phyloP scores from a whole-genome alignment of 35 echinoderm and acorn worm genomes.

The Heliocidaris erythrogramma region DNA sequence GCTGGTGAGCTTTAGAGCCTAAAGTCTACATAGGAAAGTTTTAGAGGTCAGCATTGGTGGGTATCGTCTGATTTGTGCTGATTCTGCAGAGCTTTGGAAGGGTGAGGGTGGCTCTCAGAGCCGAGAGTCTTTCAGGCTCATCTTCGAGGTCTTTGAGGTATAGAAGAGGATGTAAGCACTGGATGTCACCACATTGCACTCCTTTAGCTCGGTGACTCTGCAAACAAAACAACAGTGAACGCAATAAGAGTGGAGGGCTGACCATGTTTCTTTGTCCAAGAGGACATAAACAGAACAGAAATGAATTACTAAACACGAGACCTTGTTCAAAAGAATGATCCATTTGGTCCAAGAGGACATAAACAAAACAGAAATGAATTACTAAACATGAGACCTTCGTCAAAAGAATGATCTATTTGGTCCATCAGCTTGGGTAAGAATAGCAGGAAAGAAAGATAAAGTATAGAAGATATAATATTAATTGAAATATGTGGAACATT shows the following conservation, averaged over 20 bases:
- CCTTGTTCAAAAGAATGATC: background rate
- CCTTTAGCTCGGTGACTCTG: constrained; percentile 36
- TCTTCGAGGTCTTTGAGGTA: background rate
- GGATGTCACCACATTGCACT: constrained; percentile 30
- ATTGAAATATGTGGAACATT: too few relatives aligned
- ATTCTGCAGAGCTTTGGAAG: background rate
- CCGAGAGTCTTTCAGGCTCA: background rate
- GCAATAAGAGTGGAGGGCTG: background rate
- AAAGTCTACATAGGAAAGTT: too few relatives aligned
- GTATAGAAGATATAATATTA: too few relatives aligned
- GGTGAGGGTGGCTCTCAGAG: background rate
- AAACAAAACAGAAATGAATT: background rate
- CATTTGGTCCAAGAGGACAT: background rate
- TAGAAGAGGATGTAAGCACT: constrained; percentile 53
- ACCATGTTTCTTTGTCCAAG: too few relatives aligned
- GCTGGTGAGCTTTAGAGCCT: too few relatives aligned
- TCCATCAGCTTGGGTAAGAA: too few relatives aligned
- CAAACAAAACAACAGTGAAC: background rate
- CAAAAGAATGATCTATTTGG: background rate
- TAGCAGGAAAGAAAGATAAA: too few relatives aligned
- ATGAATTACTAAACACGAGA: background rate
- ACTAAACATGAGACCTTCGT: background rate
- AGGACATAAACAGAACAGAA: background rate
- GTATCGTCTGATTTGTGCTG: background rate
- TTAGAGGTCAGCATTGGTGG: too few relatives aligned